These are phyloP conservation scores for Erpetoichthys calabaricus DNA, from an alignment of 2,797 vertebrate genomes.

Conservation along the genomic window DNA sequence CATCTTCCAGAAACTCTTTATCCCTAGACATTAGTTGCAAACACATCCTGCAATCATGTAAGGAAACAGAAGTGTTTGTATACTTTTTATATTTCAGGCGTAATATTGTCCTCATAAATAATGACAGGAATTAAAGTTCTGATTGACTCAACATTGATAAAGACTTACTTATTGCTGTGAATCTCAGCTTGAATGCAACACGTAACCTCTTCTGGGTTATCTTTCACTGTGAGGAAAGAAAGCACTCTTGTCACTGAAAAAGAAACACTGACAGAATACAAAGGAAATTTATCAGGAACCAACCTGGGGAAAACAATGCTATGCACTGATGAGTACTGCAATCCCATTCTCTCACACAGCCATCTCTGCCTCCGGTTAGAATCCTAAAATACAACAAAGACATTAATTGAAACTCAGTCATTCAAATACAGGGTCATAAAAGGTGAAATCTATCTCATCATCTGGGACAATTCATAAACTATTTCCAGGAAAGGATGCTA, in stretches of 20 bases:
- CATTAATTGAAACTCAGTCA: not conserved
- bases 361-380: slow-evolving; percentile 21
- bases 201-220: slow-evolving; percentile 13
- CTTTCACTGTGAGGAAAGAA: slow-evolving; percentile 7
- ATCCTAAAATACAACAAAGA: slow-evolving; percentile 13
- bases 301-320: not conserved
- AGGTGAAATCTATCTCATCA: too few species aligned
- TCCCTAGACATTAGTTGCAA: too few species aligned
- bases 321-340: slow-evolving; percentile 11
- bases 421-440: too few species aligned
- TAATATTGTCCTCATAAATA: too few species aligned
- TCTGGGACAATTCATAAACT: too few species aligned
- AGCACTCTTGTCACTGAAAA: not conserved
- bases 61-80: too few species aligned
- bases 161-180: slow-evolving; percentile 16
- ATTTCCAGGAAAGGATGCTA: too few species aligned
- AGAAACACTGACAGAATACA: too few species aligned
- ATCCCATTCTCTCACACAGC: slow-evolving; percentile 23
- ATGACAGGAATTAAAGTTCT: not conserved
- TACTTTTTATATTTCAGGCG: too few species aligned
- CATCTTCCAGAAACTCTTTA: too few species aligned
- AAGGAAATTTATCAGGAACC: too few species aligned
- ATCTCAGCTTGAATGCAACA: slow-evolving; percentile 18
- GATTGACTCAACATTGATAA: not conserved
- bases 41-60: too few species aligned